These are phyloP conservation scores for Drosophila baimaii DNA, from an alignment of 1,140 invertebrate species.

Conservation along the genomic window DNA sequence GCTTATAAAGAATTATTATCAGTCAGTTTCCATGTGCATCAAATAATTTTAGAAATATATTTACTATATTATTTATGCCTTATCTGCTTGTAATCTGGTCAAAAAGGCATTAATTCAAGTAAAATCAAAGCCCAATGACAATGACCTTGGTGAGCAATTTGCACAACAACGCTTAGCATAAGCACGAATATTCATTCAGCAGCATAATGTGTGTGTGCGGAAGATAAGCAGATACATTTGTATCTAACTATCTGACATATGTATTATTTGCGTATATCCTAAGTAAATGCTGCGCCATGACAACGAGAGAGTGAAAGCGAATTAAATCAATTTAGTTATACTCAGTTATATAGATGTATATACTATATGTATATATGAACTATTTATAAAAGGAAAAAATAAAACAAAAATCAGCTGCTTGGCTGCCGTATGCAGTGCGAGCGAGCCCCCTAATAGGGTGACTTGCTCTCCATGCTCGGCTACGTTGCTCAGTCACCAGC, in stretches of 20 bases:
- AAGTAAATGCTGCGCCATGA: constrained; percentile 45
- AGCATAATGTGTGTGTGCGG: background rate
- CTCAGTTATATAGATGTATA: background rate
- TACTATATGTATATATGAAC: constrained; percentile 21
- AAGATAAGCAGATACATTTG: constrained; percentile 17
- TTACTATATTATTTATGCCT: background rate
- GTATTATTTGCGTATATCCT: constrained; percentile 13
- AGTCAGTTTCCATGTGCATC: background rate
- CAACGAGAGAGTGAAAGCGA: constrained; percentile 72
- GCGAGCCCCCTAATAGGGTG: constrained; percentile 52
- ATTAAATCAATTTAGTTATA: constrained; percentile 72
- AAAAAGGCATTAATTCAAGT: constrained; percentile 12
- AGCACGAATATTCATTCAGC: constrained; percentile 12
- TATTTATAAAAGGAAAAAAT: constrained; percentile 66
- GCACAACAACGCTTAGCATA: constrained; percentile 16
- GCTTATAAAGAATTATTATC: background rate
- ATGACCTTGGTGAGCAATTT: constrained; percentile 63
- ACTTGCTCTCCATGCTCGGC: constrained; percentile 24
- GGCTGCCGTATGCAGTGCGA: constrained; percentile 19
- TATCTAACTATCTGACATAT: constrained; percentile 17
- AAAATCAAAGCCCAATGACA: constrained; percentile 34
- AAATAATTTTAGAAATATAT: background rate
- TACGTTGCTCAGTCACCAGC: constrained; percentile 26
- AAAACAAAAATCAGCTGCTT: constrained; percentile 62
- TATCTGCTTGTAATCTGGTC: constrained; percentile 28